These are phyloP conservation scores for Eilema griseolum DNA, from an alignment of 2,888 invertebrate species.

Conservation along the genomic window DNA sequence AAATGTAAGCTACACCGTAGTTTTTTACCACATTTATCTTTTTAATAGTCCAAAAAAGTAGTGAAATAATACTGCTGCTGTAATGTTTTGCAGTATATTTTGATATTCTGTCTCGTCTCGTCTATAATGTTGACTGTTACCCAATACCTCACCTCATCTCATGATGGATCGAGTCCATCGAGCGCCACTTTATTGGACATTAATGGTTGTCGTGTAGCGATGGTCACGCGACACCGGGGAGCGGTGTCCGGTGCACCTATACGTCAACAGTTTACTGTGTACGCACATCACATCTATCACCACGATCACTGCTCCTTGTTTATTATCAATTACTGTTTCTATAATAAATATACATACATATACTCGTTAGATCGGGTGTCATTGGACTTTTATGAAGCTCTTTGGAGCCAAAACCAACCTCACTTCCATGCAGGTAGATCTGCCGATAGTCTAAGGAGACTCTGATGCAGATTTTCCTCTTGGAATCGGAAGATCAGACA, in stretches of 20 bases:
- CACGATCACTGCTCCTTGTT: slow-evolving; percentile 14
- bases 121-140: slow-evolving; percentile 38
- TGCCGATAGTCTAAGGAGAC: neutral
- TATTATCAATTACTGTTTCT: neutral
- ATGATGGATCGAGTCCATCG: slow-evolving; percentile 51
- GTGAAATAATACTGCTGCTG: neutral
- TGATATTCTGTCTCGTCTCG: slow-evolving; percentile 31
- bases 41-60: neutral
- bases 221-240: slow-evolving; percentile 45
- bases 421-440: neutral
- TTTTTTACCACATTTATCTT: too few relatives aligned
- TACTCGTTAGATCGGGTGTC: neutral
- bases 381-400: neutral
- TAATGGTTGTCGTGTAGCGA: slow-evolving; percentile 47
- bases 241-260: slow-evolving; percentile 28
- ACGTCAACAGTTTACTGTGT: slow-evolving; percentile 20
- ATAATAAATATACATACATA: neutral
- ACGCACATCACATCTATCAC: slow-evolving; percentile 23
- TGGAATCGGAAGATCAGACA: too few relatives aligned
- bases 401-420: neutral
- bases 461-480: neutral
- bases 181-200: slow-evolving; percentile 51
- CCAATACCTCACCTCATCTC: slow-evolving; percentile 25
- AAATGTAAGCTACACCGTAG: too few relatives aligned
- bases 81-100: neutral